Conservation (phyloP, 2,888 invertebrate genomes). For the Cinara cedri region DNA sequence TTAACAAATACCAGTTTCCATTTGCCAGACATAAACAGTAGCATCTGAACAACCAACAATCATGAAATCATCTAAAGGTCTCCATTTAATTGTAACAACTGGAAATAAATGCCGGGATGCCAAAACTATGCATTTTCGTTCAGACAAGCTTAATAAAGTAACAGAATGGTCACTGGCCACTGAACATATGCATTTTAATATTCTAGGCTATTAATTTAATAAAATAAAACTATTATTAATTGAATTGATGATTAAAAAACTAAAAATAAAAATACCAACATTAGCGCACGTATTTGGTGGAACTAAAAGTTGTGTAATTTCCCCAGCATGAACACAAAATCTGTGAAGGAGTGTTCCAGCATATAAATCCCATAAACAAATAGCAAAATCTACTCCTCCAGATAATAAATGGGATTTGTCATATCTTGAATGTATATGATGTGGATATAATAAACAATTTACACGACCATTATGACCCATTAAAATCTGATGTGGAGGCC, state of each 20-base stretch:
- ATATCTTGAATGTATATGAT: slow-evolving; percentile 86
- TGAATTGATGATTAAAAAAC: slow-evolving; percentile 61
- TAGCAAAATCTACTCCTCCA: slow-evolving; percentile 97
- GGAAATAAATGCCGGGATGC: slow-evolving; percentile 95
- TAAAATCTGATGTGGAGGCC: slow-evolving; percentile 87
- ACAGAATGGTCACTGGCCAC: slow-evolving; percentile 98
- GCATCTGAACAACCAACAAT: slow-evolving; percentile 97
- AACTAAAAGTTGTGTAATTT: slow-evolving; percentile 91
- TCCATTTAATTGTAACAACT: slow-evolving; percentile 93
- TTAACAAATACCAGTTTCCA: slow-evolving; percentile 80
- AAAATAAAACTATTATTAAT: slow-evolving; percentile 16
- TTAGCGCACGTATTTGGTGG: slow-evolving; percentile 86
- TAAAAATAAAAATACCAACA: slow-evolving; percentile 74
- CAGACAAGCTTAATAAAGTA: slow-evolving; percentile 86
- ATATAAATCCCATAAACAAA: slow-evolving; percentile 94
- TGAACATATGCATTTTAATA: slow-evolving; percentile 93
- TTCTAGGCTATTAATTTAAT: slow-evolving; percentile 74
- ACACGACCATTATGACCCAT: slow-evolving; percentile 91
- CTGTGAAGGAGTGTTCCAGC: slow-evolving; percentile 87
- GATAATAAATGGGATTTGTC: slow-evolving; percentile 89
- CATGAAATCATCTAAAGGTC: slow-evolving; percentile 96
- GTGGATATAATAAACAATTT: slow-evolving; percentile 93
- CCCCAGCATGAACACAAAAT: slow-evolving; percentile 97
- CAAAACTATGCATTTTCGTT: slow-evolving; percentile 92
- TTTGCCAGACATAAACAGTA: slow-evolving; percentile 99